Evolutionary conservation across 2,888 invertebrate species (phyloP).

Genomic region (Trichacis sp.): DNA sequence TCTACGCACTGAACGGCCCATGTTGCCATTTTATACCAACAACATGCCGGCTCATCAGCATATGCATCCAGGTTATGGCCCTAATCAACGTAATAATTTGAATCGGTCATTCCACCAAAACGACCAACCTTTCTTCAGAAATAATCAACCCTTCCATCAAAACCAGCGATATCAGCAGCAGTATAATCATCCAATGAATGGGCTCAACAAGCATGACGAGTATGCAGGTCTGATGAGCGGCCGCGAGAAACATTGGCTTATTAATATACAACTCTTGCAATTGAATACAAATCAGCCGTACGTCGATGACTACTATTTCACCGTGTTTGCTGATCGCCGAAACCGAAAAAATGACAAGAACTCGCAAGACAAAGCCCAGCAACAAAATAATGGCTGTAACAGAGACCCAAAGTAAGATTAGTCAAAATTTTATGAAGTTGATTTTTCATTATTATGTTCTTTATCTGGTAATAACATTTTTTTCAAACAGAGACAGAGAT

Average conservation of each 20-base stretch:
- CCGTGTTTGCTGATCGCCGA: constrained; percentile 71
- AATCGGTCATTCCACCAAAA: constrained; percentile 57
- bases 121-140: constrained; percentile 64
- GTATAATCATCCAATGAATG: constrained; percentile 54
- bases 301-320: constrained; percentile 97
- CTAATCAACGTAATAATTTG: constrained; percentile 58
- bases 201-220: constrained; percentile 75
- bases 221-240: constrained; percentile 94
- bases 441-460: too few species aligned
- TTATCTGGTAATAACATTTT: too few species aligned
- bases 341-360: constrained; percentile 58
- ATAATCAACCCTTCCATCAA: constrained; percentile 60
- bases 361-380: constrained; percentile 54
- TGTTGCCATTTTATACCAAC: constrained; percentile 56
- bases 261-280: constrained; percentile 94
- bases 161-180: constrained; percentile 57
- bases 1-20: constrained; percentile 63
- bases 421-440: too few species aligned
- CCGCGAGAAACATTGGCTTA: constrained; percentile 95
- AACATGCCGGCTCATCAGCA: constrained; percentile 62
- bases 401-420: constrained; percentile 59
- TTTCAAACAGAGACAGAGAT: constrained; percentile 54
- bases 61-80: constrained; percentile 46
- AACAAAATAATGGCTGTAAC: constrained; percentile 63
- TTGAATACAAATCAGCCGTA: constrained; percentile 95